These are phyloP conservation scores for Hirudo medicinalis DNA, from an alignment of 1,140 invertebrate species.

Conservation along the genomic window DNA sequence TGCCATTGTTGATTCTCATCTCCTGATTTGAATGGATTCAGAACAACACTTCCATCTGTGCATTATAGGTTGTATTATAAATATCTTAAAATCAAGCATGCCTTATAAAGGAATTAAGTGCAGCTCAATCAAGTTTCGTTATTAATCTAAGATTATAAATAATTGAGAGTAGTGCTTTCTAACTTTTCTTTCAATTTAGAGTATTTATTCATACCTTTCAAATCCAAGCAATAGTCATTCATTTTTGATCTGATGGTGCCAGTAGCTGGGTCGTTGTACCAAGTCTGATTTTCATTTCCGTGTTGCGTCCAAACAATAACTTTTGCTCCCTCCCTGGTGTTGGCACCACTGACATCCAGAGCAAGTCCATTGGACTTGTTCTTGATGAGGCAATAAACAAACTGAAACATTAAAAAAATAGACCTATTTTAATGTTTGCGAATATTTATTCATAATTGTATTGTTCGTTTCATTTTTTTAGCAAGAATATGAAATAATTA, in stretches of 20 bases:
- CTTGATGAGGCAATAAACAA: slow-evolving; percentile 13
- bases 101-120: neutral
- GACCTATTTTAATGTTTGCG: too few species aligned
- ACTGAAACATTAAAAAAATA: neutral
- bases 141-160: neutral
- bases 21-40: slow-evolving; percentile 9
- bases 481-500: too few species aligned
- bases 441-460: too few species aligned
- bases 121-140: neutral
- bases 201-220: slow-evolving; percentile 11
- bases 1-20: slow-evolving; percentile 15
- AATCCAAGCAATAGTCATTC: slow-evolving; percentile 20
- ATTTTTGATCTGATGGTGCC: slow-evolving; percentile 19
- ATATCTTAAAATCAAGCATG: neutral
- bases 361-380: slow-evolving; percentile 2
- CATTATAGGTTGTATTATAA: neutral
- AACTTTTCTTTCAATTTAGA: neutral
- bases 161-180: neutral
- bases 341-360: neutral
- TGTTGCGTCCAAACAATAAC: slow-evolving; percentile 2
- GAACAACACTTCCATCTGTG: slow-evolving; percentile 1
- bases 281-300: slow-evolving; percentile 20
- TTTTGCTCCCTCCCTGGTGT: neutral
- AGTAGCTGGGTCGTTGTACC: slow-evolving; percentile 19
- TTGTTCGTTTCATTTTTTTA: too few species aligned